A percentile compares a stretch with the other conserved stretches of the same genome.
These are phyloP conservation scores for Barypeithes pellucidus DNA, from an alignment of 2,888 invertebrate genomes.

Conservation along the genomic window DNA sequence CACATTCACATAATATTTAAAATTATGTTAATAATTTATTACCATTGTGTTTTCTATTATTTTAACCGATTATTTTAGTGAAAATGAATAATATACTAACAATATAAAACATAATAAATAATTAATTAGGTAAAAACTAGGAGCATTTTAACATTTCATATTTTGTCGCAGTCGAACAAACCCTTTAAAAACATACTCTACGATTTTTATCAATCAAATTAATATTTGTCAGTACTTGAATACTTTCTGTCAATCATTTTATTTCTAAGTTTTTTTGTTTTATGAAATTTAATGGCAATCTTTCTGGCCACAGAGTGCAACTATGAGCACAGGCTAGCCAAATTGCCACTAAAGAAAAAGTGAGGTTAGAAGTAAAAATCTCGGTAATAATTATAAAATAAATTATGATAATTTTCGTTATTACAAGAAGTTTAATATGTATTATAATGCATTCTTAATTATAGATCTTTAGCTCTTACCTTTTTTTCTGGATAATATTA, in stretches of 20 bases:
- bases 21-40: too few relatives aligned
- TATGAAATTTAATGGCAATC: not conserved
- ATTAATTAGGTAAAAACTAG: not conserved
- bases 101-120: too few relatives aligned
- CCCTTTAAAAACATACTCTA: not conserved
- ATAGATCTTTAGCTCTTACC: not conserved
- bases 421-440: not conserved
- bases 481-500: too few relatives aligned
- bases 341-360: not conserved
- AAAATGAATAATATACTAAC: too few relatives aligned
- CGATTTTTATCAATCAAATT: not conserved
- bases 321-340: too few relatives aligned
- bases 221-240: not conserved
- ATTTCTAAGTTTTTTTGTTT: not conserved
- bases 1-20: too few relatives aligned
- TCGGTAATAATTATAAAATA: not conserved
- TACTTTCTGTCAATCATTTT: slow-evolving; percentile 1
- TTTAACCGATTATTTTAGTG: too few relatives aligned
- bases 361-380: not conserved
- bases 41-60: too few relatives aligned
- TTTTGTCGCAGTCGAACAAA: too few relatives aligned
- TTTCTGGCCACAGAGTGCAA: not conserved
- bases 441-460: not conserved
- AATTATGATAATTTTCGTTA: slow-evolving; percentile 2
- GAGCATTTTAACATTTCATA: too few relatives aligned